A percentile compares a stretch with the other conserved stretches of the same genome.
phyloP scores from a whole-genome alignment of 2,113 vertebrate species.

The Pao palembangensis region DNA sequence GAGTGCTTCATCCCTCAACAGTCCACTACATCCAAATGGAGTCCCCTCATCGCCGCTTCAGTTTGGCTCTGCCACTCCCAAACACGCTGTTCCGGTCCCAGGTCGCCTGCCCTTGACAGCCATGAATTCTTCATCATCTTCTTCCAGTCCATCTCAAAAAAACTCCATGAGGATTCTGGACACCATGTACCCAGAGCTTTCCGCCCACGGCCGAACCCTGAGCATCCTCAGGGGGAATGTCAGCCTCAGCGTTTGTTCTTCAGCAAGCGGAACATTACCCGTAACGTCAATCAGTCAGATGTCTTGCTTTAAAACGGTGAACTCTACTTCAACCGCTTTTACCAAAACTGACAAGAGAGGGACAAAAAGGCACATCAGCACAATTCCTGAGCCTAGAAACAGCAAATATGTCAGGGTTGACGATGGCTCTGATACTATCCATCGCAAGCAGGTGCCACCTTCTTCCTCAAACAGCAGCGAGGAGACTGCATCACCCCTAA shows the following conservation, averaged over 20 bases:
- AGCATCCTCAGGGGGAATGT: constrained; percentile 89
- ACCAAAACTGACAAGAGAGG: constrained; percentile 79
- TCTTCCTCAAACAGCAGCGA: constrained; percentile 15
- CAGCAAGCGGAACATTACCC: constrained; percentile 58
- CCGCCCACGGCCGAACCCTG: constrained; percentile 88
- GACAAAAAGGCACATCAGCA: constrained; percentile 60
- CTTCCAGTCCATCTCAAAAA: constrained; percentile 75
- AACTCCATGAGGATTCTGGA: constrained; percentile 93
- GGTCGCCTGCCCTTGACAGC: constrained; percentile 82
- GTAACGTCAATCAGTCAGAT: constrained; percentile 65
- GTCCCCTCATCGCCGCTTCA: constrained; percentile 87
- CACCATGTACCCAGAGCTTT: constrained; percentile 92
- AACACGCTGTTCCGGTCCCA: constrained; percentile 91
- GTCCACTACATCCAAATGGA: constrained; percentile 70
- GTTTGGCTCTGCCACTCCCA: constrained; percentile 93
- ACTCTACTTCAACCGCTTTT: constrained; percentile 86
- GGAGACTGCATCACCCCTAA: constrained; percentile 1
- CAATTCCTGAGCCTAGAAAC: constrained; percentile 65
- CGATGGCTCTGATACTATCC: constrained; percentile 50
- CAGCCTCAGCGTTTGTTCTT: constrained; percentile 67
- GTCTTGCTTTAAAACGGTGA: constrained; percentile 82
- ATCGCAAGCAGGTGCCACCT: constrained; percentile 2
- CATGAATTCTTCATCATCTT: constrained; percentile 52
- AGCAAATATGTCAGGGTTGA: constrained; percentile 83
- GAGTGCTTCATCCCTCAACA: constrained; percentile 67